Evolutionary conservation across 2,113 vertebrate genomes (phyloP).

Genomic region (Morone chrysops): DNA sequence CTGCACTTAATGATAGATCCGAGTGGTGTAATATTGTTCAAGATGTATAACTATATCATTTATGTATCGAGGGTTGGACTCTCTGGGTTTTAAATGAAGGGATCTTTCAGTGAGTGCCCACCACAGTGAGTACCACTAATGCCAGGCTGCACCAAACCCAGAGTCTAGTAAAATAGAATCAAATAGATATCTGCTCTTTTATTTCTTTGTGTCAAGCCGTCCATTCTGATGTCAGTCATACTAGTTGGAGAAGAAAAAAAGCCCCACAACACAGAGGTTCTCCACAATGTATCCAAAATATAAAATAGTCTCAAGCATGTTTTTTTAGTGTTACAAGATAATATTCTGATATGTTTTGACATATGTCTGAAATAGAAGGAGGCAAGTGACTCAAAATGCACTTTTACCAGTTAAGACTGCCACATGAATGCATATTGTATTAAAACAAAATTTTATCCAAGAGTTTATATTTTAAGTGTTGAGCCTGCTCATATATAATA

Average conservation of each 20-base stretch:
- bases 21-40: conserved; percentile 57
- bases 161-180: conserved; percentile 60
- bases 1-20: conserved; percentile 71
- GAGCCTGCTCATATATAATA: neutral
- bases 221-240: conserved; percentile 20
- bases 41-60: conserved; percentile 65
- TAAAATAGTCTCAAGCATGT: neutral
- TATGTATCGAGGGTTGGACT: conserved; percentile 64
- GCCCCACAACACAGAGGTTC: neutral
- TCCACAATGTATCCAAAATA: neutral
- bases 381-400: neutral
- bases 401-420: neutral
- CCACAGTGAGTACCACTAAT: conserved; percentile 77
- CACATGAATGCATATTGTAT: neutral
- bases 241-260: neutral
- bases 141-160: conserved; percentile 64
- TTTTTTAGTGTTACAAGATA: neutral
- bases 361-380: neutral
- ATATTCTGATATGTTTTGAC: neutral
- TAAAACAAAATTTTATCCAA: too few relatives aligned
- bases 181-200: conserved; percentile 37
- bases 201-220: conserved; percentile 39
- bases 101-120: conserved; percentile 55
- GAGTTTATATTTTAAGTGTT: too few relatives aligned
- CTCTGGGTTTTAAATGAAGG: conserved; percentile 75